Base-by-base conservation (phyloP, 2,888 invertebrate genomes). In the Tipula vernalis region DNA sequence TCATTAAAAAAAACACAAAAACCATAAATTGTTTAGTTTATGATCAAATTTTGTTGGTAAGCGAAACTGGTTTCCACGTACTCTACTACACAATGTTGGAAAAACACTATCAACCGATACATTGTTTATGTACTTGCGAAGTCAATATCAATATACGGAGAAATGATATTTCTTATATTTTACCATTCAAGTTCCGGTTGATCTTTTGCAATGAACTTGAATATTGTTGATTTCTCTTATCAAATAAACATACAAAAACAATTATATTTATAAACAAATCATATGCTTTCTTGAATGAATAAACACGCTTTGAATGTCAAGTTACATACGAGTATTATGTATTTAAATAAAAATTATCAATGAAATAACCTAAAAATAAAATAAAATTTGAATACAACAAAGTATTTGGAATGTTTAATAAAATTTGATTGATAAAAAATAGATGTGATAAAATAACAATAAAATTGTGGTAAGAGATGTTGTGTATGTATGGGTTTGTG, bases 141-240 rank as follows among this genome's bases (percentile, higher is more conserved):
- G 6, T 3, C 39, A 39, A 39, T 39, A 39, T 39, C 39, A 39
- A 39, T 39, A 39, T 6, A 39, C 39, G 5, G 39, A 39, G 5
- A 39, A 39, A 6, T 39, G 39, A 39, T 39, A 39, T 39, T 39
- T 39, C 39, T 10, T 36, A 83, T 12, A 83, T 36, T 83, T 57
- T 57, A 57, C 15, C 6, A 39, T 5, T 0, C 15, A 41, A 84
- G 84, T 84, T 84, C 84, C 84, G 84, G 84, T 84, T 84, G 84
- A 84, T 84, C 84, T 84, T 83, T 84, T 84, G 28, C 71, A 3
- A 12, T 84, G 84, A 84, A 84, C 84, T 84, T 84, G 84, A 84
- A 84, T 39, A 15, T n/a, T 84, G 41, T 84, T 84, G 71, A 71
- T 84, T 84, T 84, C 84, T 84, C 84, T 84, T 41, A 84, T 41